Conservation (phyloP, 2,888 invertebrate genomes). For the Cinara cedri region DNA sequence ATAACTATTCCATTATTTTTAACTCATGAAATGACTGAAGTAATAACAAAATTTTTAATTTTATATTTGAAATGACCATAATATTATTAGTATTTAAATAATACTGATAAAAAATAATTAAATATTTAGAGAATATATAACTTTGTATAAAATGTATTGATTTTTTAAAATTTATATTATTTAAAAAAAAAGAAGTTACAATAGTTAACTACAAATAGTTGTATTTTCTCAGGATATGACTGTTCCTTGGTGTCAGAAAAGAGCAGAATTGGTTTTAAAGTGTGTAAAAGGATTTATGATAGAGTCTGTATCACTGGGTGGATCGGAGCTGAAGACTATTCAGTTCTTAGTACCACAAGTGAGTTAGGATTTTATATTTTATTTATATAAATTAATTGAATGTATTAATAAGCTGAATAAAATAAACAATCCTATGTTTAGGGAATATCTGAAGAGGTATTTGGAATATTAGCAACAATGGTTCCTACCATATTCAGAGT, state of each 20-base stretch:
- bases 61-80: too few relatives aligned
- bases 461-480: constrained; percentile 82
- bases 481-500: constrained; percentile 91
- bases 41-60: constrained; percentile 63
- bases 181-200: too few relatives aligned
- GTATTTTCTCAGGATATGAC: constrained; percentile 80
- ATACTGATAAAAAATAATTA: too few relatives aligned
- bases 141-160: too few relatives aligned
- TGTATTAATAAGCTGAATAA: constrained; percentile 3
- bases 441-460: constrained; percentile 82
- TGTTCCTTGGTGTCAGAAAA: constrained; percentile 91
- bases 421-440: constrained; percentile 62
- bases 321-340: constrained; percentile 85
- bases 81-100: too few relatives aligned
- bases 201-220: background rate
- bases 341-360: constrained; percentile 84
- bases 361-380: constrained; percentile 58
- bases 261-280: constrained; percentile 97
- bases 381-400: background rate
- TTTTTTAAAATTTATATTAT: too few relatives aligned
- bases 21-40: constrained; percentile 92
- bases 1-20: constrained; percentile 91
- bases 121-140: too few relatives aligned
- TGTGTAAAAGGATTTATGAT: constrained; percentile 99
- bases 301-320: constrained; percentile 94